A percentile compares a stretch with the other conserved stretches of the same genome.
These are phyloP conservation scores for Lamproptera curius DNA, from an alignment of 2,888 invertebrate species.

Conservation along the genomic window DNA sequence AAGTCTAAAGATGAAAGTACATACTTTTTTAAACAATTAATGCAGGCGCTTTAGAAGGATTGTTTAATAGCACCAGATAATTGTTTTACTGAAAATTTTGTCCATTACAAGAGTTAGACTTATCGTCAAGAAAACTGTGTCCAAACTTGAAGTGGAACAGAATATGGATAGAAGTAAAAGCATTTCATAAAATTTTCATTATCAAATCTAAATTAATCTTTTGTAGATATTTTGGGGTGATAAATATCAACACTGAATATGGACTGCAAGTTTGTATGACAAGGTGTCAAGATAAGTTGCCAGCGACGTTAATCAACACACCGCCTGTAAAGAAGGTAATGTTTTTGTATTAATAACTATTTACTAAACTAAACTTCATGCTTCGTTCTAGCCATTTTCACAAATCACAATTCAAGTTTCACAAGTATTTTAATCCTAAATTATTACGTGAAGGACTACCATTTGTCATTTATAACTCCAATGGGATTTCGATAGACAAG, in stretches of 20 bases:
- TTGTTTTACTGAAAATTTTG: neutral
- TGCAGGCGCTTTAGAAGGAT: slow-evolving; percentile 12
- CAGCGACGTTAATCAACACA: slow-evolving; percentile 19
- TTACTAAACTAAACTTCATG: no score
- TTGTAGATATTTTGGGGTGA: slow-evolving; percentile 14
- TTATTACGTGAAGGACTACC: no score
- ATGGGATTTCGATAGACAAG: no score
- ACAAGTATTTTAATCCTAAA: no score
- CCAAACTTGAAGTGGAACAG: slow-evolving; percentile 33
- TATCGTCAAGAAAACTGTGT: slow-evolving; percentile 33
- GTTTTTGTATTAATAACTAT: no score
- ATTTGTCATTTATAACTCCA: no score
- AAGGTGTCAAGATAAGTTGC: slow-evolving; percentile 17
- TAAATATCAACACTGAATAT: slow-evolving; percentile 1
- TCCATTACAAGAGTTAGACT: slow-evolving; percentile 29
- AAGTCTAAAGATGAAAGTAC: slow-evolving; percentile 1
- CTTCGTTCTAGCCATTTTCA: no score
- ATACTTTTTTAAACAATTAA: slow-evolving; percentile 1
- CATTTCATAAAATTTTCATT: neutral
- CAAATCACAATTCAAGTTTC: no score
- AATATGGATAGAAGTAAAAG: neutral
- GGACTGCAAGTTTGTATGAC: slow-evolving; percentile 15
- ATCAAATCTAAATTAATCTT: no score
- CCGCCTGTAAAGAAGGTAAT: slow-evolving; percentile 11
- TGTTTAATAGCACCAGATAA: slow-evolving; percentile 7